Conservation (phyloP, 1,140 invertebrate species). For the Drosophila neocordata region DNA sequence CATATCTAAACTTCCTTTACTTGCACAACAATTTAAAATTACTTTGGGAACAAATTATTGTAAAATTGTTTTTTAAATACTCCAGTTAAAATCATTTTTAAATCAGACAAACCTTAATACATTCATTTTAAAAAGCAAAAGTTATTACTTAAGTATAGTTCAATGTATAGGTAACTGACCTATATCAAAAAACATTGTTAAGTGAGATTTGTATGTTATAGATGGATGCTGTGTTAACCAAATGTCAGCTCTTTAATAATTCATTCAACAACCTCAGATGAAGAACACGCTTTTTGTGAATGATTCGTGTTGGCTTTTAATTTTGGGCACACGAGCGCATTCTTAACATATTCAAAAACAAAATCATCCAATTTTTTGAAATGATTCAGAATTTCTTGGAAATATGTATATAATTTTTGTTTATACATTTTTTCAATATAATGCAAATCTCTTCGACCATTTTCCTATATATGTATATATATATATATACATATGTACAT, state of each 20-base stretch:
- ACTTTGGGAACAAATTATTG: too few relatives aligned
- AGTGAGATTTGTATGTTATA: not conserved
- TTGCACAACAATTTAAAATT: too few relatives aligned
- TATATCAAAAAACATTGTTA: too few relatives aligned
- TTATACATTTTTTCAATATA: conserved; percentile 52
- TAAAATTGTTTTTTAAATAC: too few relatives aligned
- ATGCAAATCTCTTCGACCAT: conserved; percentile 30
- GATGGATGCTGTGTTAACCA: not conserved
- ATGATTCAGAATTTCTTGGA: conserved; percentile 74
- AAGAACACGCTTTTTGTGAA: conserved; percentile 62
- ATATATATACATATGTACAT: conserved; percentile 4
- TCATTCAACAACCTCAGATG: not conserved
- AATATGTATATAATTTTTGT: conserved; percentile 59
- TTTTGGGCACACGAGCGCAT: conserved; percentile 68
- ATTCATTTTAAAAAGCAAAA: too few relatives aligned
- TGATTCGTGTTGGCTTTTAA: conserved; percentile 43
- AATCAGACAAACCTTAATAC: too few relatives aligned
- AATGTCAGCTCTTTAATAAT: not conserved
- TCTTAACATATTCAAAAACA: conserved; percentile 56
- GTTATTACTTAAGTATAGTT: too few relatives aligned
- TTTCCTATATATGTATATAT: conserved; percentile 10
- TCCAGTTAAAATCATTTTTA: too few relatives aligned
- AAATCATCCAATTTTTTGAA: conserved; percentile 36
- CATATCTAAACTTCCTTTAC: too few relatives aligned
- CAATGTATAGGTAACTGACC: too few relatives aligned